A percentile compares a stretch with the other conserved stretches of the same genome.
Evolutionary conservation across 2,888 invertebrate genomes (phyloP).

Genomic region (Habrosyne pyritoides): DNA sequence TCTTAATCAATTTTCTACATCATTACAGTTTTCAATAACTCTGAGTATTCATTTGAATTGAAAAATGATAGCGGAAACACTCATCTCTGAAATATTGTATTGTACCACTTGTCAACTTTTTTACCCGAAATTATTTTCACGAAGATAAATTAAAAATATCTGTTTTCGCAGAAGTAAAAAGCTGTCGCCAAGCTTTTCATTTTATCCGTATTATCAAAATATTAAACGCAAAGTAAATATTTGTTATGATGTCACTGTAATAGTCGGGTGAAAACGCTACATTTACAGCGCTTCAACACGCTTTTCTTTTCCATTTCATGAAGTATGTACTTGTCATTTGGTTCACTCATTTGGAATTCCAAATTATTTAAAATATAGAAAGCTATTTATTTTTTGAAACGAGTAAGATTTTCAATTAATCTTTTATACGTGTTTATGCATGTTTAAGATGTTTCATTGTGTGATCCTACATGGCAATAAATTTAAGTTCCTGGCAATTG

Average conservation of each 20-base stretch:
- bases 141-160: conserved; percentile 22
- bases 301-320: too few species aligned
- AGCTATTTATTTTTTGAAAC: too few species aligned
- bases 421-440: too few species aligned
- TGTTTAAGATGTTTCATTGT: too few species aligned
- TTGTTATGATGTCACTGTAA: conserved; percentile 46
- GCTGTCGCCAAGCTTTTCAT: conserved; percentile 24
- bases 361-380: too few species aligned
- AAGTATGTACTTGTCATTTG: too few species aligned
- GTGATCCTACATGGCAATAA: too few species aligned
- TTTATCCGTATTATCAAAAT: conserved; percentile 47
- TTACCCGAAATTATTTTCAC: conserved; percentile 42
- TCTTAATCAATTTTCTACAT: conserved; percentile 16
- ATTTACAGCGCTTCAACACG: conserved; percentile 30
- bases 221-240: conserved; percentile 50
- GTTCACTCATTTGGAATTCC: too few species aligned
- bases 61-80: conserved; percentile 43
- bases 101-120: conserved; percentile 49
- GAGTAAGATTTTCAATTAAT: too few species aligned
- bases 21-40: conserved; percentile 26
- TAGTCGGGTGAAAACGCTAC: conserved; percentile 20
- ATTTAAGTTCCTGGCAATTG: too few species aligned
- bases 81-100: conserved; percentile 19
- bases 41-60: conserved; percentile 22
- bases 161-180: not conserved